Base-by-base conservation (phyloP, 2,797 vertebrate species). In the Tragelaphus oryx region DNA sequence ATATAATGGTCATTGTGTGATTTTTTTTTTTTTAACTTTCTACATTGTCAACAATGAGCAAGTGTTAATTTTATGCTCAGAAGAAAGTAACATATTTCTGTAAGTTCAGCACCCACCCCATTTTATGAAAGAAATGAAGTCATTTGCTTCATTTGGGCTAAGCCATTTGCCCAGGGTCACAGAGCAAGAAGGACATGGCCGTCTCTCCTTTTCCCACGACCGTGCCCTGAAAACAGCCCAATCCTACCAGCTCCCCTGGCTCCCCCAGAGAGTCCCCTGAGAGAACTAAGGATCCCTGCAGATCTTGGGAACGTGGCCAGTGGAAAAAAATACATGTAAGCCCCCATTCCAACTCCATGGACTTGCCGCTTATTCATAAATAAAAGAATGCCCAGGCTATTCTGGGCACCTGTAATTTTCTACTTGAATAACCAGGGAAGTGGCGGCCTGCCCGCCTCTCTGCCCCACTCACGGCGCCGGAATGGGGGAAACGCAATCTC, bases 401-500 rank as follows among this genome's bases (percentile, higher is more conserved):
- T 95, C 95, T 81, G 90, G 98, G 97, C 97, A 91, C 96, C 97
- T 97, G 97, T 97, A 97, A 97, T 98, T 98, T 98, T 98, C 98
- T 98, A 97, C 97, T 96, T 33, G 22, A 97, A 97, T 97, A 95
- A 89, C 97, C 97, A 97, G 96, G 91, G 41, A 98, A 97, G 96
- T 95, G 97, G 96, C 95, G 95, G 97, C 96, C 95, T 97, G 98
- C 93, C 96, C 96, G 30, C 57, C 71, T 79, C 95, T 96, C 89
- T 52, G 95, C 95, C 91, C 96, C 3, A 6, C 80, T 89, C 86
- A 18, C 4, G 0, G 93, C 20, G 10, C 44, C 2, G 5, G 95
- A 97, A 96, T 26, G 5, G 87, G 83, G 65, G 97, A 80, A 97
- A 97, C 0, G 1, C 5, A 96, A 98, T 95, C 97, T 93, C 3